Base-by-base conservation (phyloP, 2,888 invertebrate genomes). In the Drosophila hamatofila region DNA sequence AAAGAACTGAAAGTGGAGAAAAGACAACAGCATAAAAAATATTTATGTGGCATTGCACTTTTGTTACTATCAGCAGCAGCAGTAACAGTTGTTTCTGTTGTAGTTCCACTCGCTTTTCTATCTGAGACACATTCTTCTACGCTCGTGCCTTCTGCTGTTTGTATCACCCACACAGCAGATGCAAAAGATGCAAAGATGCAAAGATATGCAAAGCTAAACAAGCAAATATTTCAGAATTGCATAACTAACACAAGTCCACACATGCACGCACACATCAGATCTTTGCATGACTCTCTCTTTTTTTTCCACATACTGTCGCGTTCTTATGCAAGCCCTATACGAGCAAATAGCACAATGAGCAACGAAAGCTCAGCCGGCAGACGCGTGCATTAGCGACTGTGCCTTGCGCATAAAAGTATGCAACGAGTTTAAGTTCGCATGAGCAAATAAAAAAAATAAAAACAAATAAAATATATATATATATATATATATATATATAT, bases 191-290 rank as follows among this genome's bases (percentile, higher is more conserved):
- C 80, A 48, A 48, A 76, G 83, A 81, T 80, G 78, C 80, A 82
- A 80, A 87, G 89, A 87, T 88, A 87, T 87, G 87, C 87, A 84
- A 87, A 87, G 83, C 87, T 84, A 89, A 84, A 87, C 84, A 89
- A 88, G 86, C 86, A 83, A 85, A 88, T 83, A 81, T 79, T 84
- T 88, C 70, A 75, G 85, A 82, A 81, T 84, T 87, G 85, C 85
- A 84, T 87, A 84, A 84, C 83, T 87, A 76, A 76, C 67, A 63
- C 70, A 66, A 65, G 60, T 60, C 61, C 61, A 63, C 69, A 42
- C 61, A 55, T 39, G 44, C 56, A 52, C 42, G 21, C 42, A 52
- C 42, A 23, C 48, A 37, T 6, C 30, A 46, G 21, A 11, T 25
- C 42, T 42, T 23, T 56, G 55, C 14, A 18, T 18, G 49, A 44